phyloP scores from a whole-genome alignment of 2,797 vertebrate genomes.

The Pseudotriccus pelzelni region DNA sequence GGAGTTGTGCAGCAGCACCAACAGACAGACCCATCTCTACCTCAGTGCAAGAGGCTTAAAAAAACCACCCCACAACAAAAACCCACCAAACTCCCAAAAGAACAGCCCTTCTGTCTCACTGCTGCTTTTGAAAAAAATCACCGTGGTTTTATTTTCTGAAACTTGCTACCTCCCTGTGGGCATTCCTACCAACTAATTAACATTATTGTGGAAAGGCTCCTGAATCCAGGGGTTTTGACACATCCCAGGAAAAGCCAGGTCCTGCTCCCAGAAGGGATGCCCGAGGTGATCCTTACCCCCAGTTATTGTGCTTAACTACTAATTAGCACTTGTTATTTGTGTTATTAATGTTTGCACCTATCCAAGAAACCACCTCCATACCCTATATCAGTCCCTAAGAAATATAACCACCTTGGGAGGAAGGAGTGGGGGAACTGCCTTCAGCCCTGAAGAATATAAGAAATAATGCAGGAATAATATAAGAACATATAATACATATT shows the following conservation, averaged over 20 bases:
- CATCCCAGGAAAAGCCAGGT: not conserved
- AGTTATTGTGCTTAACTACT: not conserved
- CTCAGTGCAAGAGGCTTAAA: not conserved
- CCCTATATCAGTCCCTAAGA: not conserved
- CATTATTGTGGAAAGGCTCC: not conserved
- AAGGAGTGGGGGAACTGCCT: not conserved
- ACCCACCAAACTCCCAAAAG: fast-evolving
- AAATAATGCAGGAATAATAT: too few relatives aligned
- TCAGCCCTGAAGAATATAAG: too few relatives aligned
- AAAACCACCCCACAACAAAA: not conserved
- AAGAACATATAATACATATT: too few relatives aligned
- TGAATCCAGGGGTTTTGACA: not conserved
- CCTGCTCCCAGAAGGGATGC: not conserved
- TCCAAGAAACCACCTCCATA: not conserved
- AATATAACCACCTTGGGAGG: not conserved
- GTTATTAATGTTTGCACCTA: not conserved
- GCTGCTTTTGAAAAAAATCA: not conserved
- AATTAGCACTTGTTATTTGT: not conserved
- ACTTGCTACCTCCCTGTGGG: not conserved
- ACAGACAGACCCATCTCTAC: not conserved
- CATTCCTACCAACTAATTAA: not conserved
- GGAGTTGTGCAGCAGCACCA: not conserved
- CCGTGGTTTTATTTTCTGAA: not conserved
- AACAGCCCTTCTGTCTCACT: not conserved
- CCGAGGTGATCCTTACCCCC: not conserved